Evolutionary conservation across 2,113 vertebrate species (phyloP).

Genomic region (Gobius niger): DNA sequence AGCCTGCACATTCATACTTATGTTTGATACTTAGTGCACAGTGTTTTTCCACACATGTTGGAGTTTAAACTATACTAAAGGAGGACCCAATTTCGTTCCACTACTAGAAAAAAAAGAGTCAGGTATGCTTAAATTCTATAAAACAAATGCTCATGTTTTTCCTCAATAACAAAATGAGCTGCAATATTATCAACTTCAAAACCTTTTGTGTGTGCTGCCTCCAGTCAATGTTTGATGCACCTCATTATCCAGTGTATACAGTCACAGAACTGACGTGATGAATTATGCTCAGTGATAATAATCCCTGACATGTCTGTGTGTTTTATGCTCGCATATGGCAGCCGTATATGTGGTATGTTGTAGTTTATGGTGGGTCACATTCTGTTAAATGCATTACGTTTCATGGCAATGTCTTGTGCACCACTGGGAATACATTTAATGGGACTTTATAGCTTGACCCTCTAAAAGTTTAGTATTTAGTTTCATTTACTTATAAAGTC

Average conservation of each 20-base stretch:
- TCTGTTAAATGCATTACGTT: not conserved
- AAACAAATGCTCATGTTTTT: too few species aligned
- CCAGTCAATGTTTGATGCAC: slow-evolving; percentile 50
- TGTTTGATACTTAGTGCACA: too few species aligned
- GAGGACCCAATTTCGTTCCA: too few species aligned
- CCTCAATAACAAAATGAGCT: not conserved
- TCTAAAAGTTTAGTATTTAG: slow-evolving; percentile 6
- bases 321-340: not conserved
- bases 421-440: not conserved
- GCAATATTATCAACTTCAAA: slow-evolving; percentile 7
- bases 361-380: not conserved
- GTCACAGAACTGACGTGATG: slow-evolving; percentile 5
- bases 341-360: not conserved
- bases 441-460: not conserved
- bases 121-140: too few species aligned
- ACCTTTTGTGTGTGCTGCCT: slow-evolving; percentile 13
- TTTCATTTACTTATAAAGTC: slow-evolving; percentile 1
- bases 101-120: too few species aligned
- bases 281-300: slow-evolving; percentile 10
- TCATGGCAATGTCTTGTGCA: not conserved
- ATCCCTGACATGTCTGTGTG: not conserved
- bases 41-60: too few species aligned
- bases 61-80: too few species aligned
- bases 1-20: too few species aligned
- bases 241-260: slow-evolving; percentile 49